Base-by-base conservation (phyloP, 1,140 invertebrate genomes). In the Apis laboriosa region DNA sequence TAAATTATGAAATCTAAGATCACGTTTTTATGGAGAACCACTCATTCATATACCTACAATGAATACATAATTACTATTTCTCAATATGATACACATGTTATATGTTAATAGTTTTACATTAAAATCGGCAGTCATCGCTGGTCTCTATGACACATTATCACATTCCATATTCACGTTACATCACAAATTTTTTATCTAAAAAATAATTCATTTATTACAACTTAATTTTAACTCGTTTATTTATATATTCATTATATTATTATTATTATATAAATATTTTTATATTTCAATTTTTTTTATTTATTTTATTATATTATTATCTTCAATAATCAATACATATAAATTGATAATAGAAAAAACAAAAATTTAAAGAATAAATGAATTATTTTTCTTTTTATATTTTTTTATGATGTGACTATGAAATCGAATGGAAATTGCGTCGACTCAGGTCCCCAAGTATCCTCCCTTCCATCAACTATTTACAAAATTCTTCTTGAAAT, bases 371-470 rank as follows among this genome's bases (percentile, higher is more conserved):
- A 64, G 12, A n/a, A 76, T 71, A 56, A 55, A 43, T 21, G n/a
- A 15, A 17, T 51, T 61, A 53, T 15, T 21, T 19, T 51, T 15
- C 71, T 21, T 51, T 19, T 63, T 12, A 64, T 34, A 80, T 28
- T 63, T 74, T 55, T 88, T 51, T 67, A 67, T 63, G 66, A 72
- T 49, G 49, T 84, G 77, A 88, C 60, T 63, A 63, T 28, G 21
- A 74, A 83, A 85, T 66, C 58, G 73, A 86, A 89, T 80, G 88
- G 78, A 79, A 61, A 56, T 86, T 83, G 77, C 83, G 81, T 89
- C 88, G 79, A 81, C 88, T 90, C 88, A 90, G 88, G 88, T 90
- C 88, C 88, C 88, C 86, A 89, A 90, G 88, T 90, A 90, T 88
- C 78, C 88, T 85, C 76, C 85, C 43, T 58, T 28, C 28, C 71